Conservation (phyloP, 2,113 vertebrate genomes). For the Pristiophorus japonicus region DNA sequence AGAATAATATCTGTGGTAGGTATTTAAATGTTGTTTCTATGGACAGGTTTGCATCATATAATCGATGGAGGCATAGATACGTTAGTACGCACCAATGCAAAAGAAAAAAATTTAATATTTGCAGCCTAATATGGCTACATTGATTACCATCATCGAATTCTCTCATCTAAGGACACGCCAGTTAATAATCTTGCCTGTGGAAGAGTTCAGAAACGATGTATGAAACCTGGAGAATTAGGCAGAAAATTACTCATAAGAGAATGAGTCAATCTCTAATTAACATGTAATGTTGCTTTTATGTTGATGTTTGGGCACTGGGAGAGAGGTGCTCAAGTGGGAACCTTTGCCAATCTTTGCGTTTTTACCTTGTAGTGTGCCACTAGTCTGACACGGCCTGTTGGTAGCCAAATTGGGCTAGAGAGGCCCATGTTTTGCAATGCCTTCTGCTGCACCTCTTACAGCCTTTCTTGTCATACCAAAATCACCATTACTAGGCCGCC, state of each 20-base stretch:
- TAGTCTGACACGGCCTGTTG: too few species aligned
- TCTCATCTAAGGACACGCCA: background rate
- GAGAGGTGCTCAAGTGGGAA: background rate
- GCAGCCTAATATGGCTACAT: background rate
- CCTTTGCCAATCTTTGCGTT: background rate
- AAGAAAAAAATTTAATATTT: background rate
- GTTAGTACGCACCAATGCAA: background rate
- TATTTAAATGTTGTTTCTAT: background rate
- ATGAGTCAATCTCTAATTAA: background rate
- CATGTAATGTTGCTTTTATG: background rate
- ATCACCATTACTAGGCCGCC: too few species aligned
- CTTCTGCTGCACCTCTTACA: background rate
- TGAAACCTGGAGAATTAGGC: background rate
- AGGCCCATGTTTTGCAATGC: background rate
- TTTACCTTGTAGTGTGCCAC: background rate
- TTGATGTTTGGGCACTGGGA: background rate
- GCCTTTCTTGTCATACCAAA: background rate
- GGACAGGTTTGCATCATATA: background rate
- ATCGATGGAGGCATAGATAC: background rate
- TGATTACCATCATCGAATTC: background rate
- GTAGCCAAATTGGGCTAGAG: too few species aligned
- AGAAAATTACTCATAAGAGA: background rate
- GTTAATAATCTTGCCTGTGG: background rate
- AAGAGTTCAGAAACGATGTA: background rate
- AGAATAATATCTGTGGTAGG: background rate